These are phyloP conservation scores for Drosophila kokeensis DNA, from an alignment of 2,888 invertebrate species.

Conservation along the genomic window DNA sequence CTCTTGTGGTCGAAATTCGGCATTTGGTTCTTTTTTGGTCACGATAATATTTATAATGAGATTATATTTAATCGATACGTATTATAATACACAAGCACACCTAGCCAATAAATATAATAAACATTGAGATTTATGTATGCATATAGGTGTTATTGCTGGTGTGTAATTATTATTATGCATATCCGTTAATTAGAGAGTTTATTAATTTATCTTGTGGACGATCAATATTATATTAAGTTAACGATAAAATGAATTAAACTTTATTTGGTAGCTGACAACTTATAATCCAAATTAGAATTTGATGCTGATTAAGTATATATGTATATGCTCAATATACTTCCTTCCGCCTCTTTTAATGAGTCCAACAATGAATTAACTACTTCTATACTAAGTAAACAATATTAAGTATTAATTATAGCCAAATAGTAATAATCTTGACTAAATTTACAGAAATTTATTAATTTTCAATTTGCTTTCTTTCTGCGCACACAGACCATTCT, in stretches of 20 bases:
- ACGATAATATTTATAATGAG: neutral
- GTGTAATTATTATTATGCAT: neutral
- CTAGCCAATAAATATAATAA: neutral
- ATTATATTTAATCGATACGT: neutral
- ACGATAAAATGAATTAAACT: neutral
- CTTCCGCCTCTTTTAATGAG: neutral
- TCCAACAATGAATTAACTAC: neutral
- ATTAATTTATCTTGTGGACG: neutral
- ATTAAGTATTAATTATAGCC: neutral
- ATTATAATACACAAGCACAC: neutral
- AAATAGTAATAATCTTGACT: neutral
- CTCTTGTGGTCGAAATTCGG: neutral
- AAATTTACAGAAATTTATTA: neutral
- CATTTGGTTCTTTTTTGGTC: neutral
- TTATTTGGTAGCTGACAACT: neutral
- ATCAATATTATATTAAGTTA: neutral
- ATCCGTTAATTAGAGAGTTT: no score
- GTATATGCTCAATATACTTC: neutral
- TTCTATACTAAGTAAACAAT: neutral
- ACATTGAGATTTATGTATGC: neutral
- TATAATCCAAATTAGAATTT: neutral
- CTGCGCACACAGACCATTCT: slow-evolving; percentile 83
- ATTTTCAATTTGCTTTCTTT: neutral
- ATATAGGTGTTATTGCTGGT: no score
- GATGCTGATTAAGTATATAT: neutral